phyloP scores from a whole-genome alignment of 2,888 invertebrate genomes.

The Tetragnatha montana region DNA sequence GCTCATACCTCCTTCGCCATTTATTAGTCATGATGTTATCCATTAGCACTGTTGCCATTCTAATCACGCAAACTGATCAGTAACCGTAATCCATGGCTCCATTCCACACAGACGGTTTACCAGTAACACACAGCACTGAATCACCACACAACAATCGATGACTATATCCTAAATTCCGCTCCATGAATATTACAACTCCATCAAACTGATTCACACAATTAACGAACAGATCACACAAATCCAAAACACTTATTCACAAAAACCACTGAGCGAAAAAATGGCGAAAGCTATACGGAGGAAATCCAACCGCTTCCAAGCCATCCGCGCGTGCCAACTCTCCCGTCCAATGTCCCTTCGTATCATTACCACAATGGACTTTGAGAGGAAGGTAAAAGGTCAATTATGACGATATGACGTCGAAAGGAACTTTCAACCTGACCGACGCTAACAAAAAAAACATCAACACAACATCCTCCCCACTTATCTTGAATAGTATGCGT shows the following conservation, averaged over 20 bases:
- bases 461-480: constrained; percentile 7
- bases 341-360: constrained; percentile 17
- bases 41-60: too few species aligned
- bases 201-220: too few species aligned
- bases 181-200: too few species aligned
- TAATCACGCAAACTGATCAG: neutral
- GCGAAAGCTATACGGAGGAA: too few species aligned
- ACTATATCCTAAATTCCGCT: neutral
- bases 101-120: neutral
- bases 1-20: too few species aligned
- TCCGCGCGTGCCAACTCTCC: neutral
- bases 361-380: constrained; percentile 55
- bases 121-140: neutral
- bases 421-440: constrained; percentile 50
- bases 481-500: constrained; percentile 32
- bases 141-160: neutral
- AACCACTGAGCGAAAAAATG: too few species aligned
- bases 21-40: too few species aligned
- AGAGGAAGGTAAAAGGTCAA: constrained; percentile 32
- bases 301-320: neutral
- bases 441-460: constrained; percentile 10
- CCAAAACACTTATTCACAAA: neutral
- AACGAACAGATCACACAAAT: neutral
- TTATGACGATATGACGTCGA: constrained; percentile 49
- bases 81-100: neutral